Evolutionary conservation across 2,113 vertebrate species (phyloP).

Genomic region (Chroicocephalus ridibundus): DNA sequence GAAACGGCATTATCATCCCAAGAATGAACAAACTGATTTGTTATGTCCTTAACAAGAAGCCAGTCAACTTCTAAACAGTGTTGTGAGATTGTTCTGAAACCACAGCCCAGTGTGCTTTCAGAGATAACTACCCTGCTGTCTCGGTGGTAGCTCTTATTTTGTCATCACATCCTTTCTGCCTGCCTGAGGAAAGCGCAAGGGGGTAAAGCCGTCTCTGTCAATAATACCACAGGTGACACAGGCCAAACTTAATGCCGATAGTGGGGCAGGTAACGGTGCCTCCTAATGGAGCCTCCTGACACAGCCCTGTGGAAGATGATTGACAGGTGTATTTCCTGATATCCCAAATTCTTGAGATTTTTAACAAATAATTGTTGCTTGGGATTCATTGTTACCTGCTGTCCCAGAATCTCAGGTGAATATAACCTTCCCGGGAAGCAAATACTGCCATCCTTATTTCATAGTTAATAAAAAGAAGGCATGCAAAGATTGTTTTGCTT

Average conservation of each 20-base stretch:
- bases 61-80: slow-evolving; percentile 55
- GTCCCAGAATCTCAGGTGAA: neutral
- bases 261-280: neutral
- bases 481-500: neutral
- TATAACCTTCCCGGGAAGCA: neutral
- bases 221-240: neutral
- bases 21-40: slow-evolving; percentile 53
- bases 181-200: neutral
- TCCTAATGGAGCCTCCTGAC: neutral
- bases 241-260: neutral
- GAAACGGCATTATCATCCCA: slow-evolving; percentile 39
- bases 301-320: neutral
- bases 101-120: neutral
- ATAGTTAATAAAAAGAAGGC: neutral
- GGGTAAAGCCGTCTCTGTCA: neutral
- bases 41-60: slow-evolving; percentile 51
- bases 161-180: neutral
- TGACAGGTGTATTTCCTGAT: neutral
- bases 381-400: neutral
- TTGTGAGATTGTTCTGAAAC: slow-evolving; percentile 49
- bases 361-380: neutral
- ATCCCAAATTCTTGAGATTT: neutral
- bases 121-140: slow-evolving; percentile 43
- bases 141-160: slow-evolving; percentile 13
- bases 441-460: neutral